Percentiles rank a stretch among this genome's conserved stretches.
Conservation (phyloP, 2,797 vertebrate genomes). For the Hemitrygon akajei region DNA sequence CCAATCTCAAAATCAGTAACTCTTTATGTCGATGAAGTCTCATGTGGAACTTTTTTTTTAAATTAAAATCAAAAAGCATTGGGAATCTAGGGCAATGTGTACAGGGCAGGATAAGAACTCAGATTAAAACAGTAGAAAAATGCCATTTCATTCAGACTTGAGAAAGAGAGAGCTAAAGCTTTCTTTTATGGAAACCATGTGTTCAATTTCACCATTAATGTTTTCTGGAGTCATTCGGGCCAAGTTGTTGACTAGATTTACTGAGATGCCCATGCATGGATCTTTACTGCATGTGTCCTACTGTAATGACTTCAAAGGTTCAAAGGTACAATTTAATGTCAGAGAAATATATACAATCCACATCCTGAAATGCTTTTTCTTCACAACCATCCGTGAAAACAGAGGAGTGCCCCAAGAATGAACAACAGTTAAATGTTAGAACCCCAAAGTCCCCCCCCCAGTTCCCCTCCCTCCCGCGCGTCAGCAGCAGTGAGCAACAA, state of each 20-base stretch:
- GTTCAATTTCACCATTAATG: no score
- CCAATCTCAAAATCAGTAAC: neutral
- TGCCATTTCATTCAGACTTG: neutral
- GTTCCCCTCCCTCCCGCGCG: no score
- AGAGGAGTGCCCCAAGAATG: no score
- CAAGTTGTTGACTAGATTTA: neutral
- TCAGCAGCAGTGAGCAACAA: no score
- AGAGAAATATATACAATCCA: no score
- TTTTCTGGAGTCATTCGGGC: no score
- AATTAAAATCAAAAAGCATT: conserved; percentile 12
- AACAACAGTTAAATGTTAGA: no score
- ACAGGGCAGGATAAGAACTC: neutral
- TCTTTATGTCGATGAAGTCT: neutral
- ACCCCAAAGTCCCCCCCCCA: no score
- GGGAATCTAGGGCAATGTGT: neutral
- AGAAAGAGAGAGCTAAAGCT: neutral
- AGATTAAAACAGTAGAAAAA: neutral
- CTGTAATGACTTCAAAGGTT: neutral
- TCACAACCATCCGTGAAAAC: no score
- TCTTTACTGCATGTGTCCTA: neutral
- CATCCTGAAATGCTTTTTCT: no score
- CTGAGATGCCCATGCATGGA: neutral
- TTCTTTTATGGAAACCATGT: neutral
- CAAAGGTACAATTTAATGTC: no score
- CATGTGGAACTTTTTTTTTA: neutral